A percentile compares a stretch with the other conserved stretches of the same genome.
Conservation (phyloP, 2,797 vertebrate species). For the Betta splendens region DNA sequence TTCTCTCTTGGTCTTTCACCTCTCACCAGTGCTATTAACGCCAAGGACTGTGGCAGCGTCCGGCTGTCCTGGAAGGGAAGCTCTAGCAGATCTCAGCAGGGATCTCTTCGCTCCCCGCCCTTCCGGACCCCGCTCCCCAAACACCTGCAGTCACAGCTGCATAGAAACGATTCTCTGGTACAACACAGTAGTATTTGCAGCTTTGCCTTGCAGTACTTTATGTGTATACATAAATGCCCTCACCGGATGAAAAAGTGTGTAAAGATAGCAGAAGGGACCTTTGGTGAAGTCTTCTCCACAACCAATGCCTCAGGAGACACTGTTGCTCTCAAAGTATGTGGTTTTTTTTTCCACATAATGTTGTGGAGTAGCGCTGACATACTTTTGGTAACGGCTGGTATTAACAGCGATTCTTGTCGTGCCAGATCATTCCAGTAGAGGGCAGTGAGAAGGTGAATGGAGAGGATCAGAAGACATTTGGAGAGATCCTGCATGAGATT, state of each 20-base stretch:
- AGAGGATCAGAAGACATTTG: constrained; percentile 92
- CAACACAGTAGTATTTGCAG: background rate
- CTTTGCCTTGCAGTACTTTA: no score
- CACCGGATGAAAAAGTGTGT: constrained; percentile 81
- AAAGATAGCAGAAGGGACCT: constrained; percentile 97
- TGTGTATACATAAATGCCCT: background rate
- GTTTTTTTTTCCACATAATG: background rate
- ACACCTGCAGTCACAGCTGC: constrained; percentile 40
- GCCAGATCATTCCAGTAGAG: constrained; percentile 91
- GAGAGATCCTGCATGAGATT: constrained; percentile 94
- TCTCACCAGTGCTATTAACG: constrained; percentile 52
- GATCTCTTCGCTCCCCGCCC: constrained; percentile 71
- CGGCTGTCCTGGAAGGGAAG: background rate
- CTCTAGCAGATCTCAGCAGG: constrained; percentile 51
- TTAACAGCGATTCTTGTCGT: constrained; percentile 18
- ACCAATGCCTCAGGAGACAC: constrained; percentile 70
- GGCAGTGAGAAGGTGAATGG: constrained; percentile 88
- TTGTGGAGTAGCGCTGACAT: background rate
- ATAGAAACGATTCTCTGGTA: constrained; percentile 49
- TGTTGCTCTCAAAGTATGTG: constrained; percentile 87
- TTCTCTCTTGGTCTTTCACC: background rate
- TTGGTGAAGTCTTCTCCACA: constrained; percentile 93
- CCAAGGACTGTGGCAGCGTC: constrained; percentile 34
- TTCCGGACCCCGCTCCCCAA: constrained; percentile 31
- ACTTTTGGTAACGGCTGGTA: no score